A percentile compares a stretch with the other conserved stretches of the same genome.
phyloP scores from a whole-genome alignment of 2,113 vertebrate genomes.

The Saguinus midas region DNA sequence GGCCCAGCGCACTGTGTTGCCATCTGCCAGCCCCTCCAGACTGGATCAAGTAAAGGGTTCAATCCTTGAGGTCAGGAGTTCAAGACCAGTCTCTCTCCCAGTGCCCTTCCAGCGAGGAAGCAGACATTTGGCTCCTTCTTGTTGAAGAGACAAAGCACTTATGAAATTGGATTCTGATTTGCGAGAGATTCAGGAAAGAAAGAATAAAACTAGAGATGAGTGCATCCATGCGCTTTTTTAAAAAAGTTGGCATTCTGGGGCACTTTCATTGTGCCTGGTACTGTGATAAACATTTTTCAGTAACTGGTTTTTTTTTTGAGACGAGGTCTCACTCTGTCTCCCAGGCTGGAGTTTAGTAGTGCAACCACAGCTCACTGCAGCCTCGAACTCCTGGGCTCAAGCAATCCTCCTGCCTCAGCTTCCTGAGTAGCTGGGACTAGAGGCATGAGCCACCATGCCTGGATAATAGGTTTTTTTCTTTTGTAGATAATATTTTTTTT shows the following conservation, averaged over 20 bases:
- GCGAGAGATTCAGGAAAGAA: background rate
- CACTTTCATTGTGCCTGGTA: rapidly evolving
- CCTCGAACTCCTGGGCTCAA: too few species aligned
- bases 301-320: too few species aligned
- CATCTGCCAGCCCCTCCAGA: background rate
- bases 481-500: too few species aligned
- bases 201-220: background rate
- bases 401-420: too few species aligned
- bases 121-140: background rate
- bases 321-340: too few species aligned
- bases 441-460: too few species aligned
- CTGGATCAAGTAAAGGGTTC: rapidly evolving
- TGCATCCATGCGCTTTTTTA: background rate
- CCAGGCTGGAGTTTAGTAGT: too few species aligned
- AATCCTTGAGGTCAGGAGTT: too few species aligned
- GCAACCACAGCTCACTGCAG: too few species aligned
- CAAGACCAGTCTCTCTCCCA: background rate
- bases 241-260: background rate
- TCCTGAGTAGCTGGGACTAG: too few species aligned
- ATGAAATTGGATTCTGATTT: background rate
- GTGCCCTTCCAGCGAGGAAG: rapidly evolving
- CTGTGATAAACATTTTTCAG: background rate
- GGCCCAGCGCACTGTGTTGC: rapidly evolving
- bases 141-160: background rate
- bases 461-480: too few species aligned